Conservation (phyloP, 2,797 vertebrate species). For the Mormyrus hasselquistii region DNA sequence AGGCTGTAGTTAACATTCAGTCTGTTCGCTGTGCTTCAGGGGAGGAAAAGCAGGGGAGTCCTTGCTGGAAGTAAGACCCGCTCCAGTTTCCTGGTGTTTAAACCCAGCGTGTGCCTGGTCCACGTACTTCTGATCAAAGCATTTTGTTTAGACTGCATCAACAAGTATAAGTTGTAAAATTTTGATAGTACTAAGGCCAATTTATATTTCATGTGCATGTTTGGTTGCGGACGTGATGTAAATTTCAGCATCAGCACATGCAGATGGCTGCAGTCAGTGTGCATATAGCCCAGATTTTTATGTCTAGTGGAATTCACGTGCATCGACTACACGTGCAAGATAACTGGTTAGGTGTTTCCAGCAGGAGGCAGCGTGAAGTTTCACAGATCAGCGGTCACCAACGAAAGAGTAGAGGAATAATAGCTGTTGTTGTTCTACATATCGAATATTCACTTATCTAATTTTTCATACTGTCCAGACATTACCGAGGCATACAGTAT, state of each 20-base stretch:
- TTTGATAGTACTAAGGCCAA: neutral
- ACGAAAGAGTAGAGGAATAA: neutral
- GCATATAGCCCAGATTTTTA: neutral
- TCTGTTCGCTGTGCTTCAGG: neutral
- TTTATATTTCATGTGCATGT: neutral
- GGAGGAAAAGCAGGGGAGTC: neutral
- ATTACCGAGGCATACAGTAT: neutral
- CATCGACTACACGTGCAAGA: neutral
- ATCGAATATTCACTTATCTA: neutral
- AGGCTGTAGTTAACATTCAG: neutral
- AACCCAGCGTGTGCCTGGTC: neutral
- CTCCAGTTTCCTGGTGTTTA: neutral
- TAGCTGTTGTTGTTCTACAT: neutral
- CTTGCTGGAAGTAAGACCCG: neutral
- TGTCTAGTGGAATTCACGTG: neutral
- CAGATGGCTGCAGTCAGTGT: neutral
- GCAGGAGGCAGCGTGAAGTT: neutral
- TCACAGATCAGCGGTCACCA: neutral
- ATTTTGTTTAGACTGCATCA: neutral
- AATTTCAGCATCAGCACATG: neutral
- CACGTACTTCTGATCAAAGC: neutral
- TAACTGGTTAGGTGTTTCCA: neutral
- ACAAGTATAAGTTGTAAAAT: neutral
- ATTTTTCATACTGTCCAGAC: neutral
- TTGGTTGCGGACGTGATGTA: neutral